Base-by-base conservation (phyloP, 2,888 invertebrate species). In the Parthenolecanium corni region DNA sequence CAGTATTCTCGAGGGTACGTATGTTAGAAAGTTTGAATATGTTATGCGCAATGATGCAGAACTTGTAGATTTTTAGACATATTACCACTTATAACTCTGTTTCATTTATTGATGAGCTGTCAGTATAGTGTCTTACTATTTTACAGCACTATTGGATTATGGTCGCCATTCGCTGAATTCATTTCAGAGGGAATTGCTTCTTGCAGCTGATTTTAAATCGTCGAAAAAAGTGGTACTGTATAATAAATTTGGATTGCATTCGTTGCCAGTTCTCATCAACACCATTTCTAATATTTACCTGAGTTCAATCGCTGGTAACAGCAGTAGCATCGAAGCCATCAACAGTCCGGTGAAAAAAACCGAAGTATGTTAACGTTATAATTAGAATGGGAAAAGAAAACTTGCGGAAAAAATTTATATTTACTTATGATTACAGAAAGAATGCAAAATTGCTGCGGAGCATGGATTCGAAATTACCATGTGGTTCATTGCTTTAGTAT, bases 231-330 rank as follows among this genome's bases (percentile, higher is more conserved):
- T 2, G 49, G 21, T 21, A 51, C 73, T 78, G 11, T 82, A 74
- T 71, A 79, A 80, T 1, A 77, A 77, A 1, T 70, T 74, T n/a
- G 73, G 78, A 0, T 73, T 75, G 0, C 80, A 81, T 72, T 75
- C 79, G 51, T 74, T 79, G 9, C 80, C 82, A 0, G 73, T 79
- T 2, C 76, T 77, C 0, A 67, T 81, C 18, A 78, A 78, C 72
- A 65, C 78, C 64, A 67, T 80, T 3, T 70, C 76, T 24, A 80
- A 81, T 12, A 31, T 57, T 11, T 20, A 44, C 1, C 46, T 57
- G 11, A 16, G 46, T n/a, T 5, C 2, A 11, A 2, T 54, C 6
- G 6, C 44, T 11, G 44, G 6, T 5, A 6, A 5, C n/a, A 12
- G 4, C 11, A 25, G 20, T 31, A 23, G 16, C 24, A 57, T 57